phyloP scores from a whole-genome alignment of 2,113 vertebrate genomes.

The Gymnorhina tibicen region DNA sequence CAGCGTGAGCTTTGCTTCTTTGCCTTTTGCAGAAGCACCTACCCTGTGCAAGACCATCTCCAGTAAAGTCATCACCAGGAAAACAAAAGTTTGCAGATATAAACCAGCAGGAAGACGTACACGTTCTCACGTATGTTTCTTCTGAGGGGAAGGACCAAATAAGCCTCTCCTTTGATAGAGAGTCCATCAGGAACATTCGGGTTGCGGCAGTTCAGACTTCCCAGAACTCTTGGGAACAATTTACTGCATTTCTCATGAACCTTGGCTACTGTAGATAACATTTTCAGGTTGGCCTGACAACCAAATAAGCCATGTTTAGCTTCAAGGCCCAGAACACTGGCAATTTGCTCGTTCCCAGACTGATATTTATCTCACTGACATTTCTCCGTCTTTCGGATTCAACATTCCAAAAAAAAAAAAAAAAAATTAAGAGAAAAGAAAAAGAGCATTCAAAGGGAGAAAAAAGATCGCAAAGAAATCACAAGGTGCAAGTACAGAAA shows the following conservation, averaged over 20 bases:
- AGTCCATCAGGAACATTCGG: not conserved
- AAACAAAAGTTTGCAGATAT: not conserved
- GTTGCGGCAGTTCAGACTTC: not conserved
- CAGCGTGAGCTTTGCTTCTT: not conserved
- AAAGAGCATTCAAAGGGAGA: not conserved
- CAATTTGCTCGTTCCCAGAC: conserved; percentile 21
- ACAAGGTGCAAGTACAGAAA: not conserved
- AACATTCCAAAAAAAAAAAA: not conserved
- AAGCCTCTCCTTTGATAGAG: not conserved
- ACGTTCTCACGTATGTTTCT: not conserved
- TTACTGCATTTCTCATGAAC: conserved; percentile 54
- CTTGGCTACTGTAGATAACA: conserved; percentile 40
- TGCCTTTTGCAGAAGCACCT: not conserved
- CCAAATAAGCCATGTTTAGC: conserved; percentile 48
- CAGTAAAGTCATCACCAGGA: not conserved
- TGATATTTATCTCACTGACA: conserved; percentile 28
- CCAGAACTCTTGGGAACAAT: conserved; percentile 45
- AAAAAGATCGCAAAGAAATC: not conserved
- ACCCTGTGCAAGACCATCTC: not conserved
- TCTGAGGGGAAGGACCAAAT: not conserved
- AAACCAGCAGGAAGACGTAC: not conserved
- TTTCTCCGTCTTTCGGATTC: not conserved
- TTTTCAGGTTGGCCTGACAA: conserved; percentile 62
- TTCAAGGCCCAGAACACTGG: conserved; percentile 2
- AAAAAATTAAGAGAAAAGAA: not conserved